A percentile compares a stretch with the other conserved stretches of the same genome.
These are phyloP conservation scores for Zophobas atratus DNA, from an alignment of 1,140 invertebrate species.

Conservation along the genomic window DNA sequence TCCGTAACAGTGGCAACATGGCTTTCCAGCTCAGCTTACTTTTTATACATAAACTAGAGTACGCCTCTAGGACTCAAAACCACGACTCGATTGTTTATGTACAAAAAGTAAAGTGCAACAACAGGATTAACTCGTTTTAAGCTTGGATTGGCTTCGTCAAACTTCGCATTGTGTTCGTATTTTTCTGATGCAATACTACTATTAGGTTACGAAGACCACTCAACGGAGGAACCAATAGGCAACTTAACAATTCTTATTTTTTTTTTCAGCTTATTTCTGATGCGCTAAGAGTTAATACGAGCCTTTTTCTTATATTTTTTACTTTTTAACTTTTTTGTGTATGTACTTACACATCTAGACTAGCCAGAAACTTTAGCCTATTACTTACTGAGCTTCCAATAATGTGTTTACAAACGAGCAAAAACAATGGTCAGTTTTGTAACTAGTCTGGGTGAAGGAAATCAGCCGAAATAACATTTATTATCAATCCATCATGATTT, in stretches of 20 bases:
- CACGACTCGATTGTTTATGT: conserved; percentile 12
- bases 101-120: conserved; percentile 1
- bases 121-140: conserved; percentile 17
- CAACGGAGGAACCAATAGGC: background rate
- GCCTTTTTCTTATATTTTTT: background rate
- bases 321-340: conserved; percentile 27
- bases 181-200: conserved; percentile 33
- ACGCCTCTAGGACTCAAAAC: background rate
- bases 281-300: background rate
- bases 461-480: too few relatives aligned
- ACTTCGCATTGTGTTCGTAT: conserved; percentile 30
- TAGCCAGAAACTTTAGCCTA: background rate
- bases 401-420: background rate
- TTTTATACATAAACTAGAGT: background rate
- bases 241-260: background rate
- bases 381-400: too few relatives aligned
- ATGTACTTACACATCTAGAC: conserved; percentile 21
- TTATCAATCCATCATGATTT: too few relatives aligned
- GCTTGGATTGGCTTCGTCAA: conserved; percentile 40
- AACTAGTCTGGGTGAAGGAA: too few relatives aligned
- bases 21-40: background rate
- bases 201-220: conserved; percentile 6
- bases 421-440: background rate
- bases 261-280: conserved; percentile 29
- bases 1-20: conserved; percentile 10